A percentile compares a stretch with the other conserved stretches of the same genome.
phyloP scores from a whole-genome alignment of 2,888 invertebrate species.

The Temnothorax unifasciatus region DNA sequence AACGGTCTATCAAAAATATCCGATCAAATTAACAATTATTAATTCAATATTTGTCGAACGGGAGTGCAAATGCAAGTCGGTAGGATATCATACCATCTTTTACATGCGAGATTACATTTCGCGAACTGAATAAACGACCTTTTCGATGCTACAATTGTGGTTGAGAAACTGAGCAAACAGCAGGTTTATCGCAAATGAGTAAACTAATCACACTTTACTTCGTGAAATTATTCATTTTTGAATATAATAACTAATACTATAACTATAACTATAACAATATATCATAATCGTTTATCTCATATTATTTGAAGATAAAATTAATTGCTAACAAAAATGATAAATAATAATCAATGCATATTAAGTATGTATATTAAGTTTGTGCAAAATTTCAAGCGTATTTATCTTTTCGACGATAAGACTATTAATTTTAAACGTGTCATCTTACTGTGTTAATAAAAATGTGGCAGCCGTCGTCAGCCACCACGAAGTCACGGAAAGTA shows the following conservation, averaged over 20 bases:
- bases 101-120: not conserved
- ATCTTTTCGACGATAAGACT: too few species aligned
- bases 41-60: constrained; percentile 25
- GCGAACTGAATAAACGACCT: constrained; percentile 5
- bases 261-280: not conserved
- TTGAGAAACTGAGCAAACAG: constrained; percentile 11
- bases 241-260: too few species aligned
- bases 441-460: too few species aligned
- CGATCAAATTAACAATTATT: not conserved
- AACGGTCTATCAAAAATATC: not conserved
- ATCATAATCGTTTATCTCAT: not conserved
- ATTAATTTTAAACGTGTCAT: too few species aligned
- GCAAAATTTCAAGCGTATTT: not conserved
- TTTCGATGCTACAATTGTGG: not conserved
- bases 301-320: not conserved
- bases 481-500: too few species aligned
- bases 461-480: too few species aligned
- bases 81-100: constrained; percentile 1
- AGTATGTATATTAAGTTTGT: not conserved
- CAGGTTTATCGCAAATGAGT: not conserved
- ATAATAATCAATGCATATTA: constrained; percentile 16
- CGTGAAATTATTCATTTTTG: not conserved
- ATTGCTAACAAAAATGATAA: not conserved
- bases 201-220: not conserved
- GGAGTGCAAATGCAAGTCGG: not conserved